Percentiles rank a stretch among this genome's conserved stretches.
These are phyloP conservation scores for Apamea epomidion DNA, from an alignment of 2,888 invertebrate species.

Conservation along the genomic window DNA sequence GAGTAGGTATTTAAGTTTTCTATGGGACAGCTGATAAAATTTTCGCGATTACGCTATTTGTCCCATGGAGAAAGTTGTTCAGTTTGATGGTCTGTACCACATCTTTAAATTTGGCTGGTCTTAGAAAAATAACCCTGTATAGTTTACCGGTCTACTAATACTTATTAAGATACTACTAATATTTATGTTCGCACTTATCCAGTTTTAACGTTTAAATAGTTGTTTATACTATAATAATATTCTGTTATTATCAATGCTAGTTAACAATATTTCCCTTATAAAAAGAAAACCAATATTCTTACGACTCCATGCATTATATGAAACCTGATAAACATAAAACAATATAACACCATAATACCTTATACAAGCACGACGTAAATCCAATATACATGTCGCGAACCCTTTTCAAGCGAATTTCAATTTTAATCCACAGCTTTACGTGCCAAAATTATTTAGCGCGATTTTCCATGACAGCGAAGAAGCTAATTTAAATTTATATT, in stretches of 20 bases:
- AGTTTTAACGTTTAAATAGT: too few relatives aligned
- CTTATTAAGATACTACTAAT: too few relatives aligned
- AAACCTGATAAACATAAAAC: conserved; percentile 54
- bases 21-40: too few relatives aligned
- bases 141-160: too few relatives aligned
- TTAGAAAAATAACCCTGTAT: too few relatives aligned
- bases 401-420: conserved; percentile 29
- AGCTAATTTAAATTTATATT: conserved; percentile 64
- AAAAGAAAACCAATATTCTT: neutral
- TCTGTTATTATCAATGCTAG: neutral
- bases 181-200: too few relatives aligned
- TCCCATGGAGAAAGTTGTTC: too few relatives aligned
- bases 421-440: conserved; percentile 48
- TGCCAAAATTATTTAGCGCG: conserved; percentile 36
- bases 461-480: conserved; percentile 24
- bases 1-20: too few relatives aligned
- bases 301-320: conserved; percentile 4
- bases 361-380: conserved; percentile 48
- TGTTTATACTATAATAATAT: too few relatives aligned
- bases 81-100: too few relatives aligned
- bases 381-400: conserved; percentile 48
- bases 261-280: neutral
- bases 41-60: too few relatives aligned
- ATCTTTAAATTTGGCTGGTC: too few relatives aligned
- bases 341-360: conserved; percentile 52